These are phyloP conservation scores for Drosophila gunungcola DNA, from an alignment of 1,140 invertebrate genomes.

Conservation along the genomic window DNA sequence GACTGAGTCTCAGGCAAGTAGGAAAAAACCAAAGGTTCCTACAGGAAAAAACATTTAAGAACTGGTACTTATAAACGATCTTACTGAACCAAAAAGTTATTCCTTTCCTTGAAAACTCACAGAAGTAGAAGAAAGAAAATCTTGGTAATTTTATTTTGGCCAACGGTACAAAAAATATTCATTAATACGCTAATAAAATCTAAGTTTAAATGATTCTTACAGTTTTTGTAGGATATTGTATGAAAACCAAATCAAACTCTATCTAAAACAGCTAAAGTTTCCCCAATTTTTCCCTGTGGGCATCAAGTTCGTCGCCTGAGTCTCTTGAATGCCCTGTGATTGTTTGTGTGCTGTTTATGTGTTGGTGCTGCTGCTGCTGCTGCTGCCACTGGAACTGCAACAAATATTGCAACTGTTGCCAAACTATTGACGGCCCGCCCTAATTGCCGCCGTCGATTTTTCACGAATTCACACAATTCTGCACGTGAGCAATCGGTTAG, in stretches of 20 bases:
- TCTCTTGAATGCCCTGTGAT: conserved; percentile 70
- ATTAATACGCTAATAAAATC: background rate
- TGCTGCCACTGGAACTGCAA: conserved; percentile 22
- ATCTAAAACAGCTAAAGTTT: too few species aligned
- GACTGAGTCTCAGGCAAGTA: conserved; percentile 10
- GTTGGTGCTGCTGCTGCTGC: background rate
- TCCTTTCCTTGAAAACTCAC: too few species aligned
- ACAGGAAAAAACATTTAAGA: background rate
- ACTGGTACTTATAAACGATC: background rate
- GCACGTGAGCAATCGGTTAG: conserved; percentile 58
- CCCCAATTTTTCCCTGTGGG: background rate
- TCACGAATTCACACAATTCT: conserved; percentile 80
- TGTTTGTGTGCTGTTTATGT: background rate
- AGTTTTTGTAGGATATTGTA: too few species aligned
- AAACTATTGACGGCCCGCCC: conserved; percentile 57
- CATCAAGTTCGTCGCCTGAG: conserved; percentile 76
- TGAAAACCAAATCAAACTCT: too few species aligned
- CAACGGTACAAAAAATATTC: background rate
- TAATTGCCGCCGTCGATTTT: conserved; percentile 80
- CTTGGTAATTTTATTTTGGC: too few species aligned
- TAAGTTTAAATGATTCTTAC: too few species aligned
- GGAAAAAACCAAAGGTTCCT: background rate
- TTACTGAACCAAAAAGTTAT: background rate
- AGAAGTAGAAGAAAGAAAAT: too few species aligned
- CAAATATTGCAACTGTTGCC: conserved; percentile 31